Evolutionary conservation across 2,113 vertebrate species (phyloP).

Genomic region (Poeciliopsis occidentalis): DNA sequence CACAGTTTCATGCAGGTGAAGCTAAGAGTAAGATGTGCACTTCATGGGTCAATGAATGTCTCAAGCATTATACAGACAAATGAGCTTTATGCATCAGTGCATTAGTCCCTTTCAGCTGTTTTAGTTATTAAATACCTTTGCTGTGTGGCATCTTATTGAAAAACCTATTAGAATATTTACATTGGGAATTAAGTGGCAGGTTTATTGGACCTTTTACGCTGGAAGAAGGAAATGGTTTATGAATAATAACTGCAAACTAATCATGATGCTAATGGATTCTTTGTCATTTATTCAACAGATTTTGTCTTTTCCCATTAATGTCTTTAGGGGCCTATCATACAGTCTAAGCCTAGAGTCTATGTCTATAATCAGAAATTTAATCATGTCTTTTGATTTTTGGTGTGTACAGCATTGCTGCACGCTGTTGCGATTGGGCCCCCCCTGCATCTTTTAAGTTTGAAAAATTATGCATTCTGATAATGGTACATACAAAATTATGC

Average conservation of each 20-base stretch:
- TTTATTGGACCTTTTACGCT: neutral
- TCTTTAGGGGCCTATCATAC: too few species aligned
- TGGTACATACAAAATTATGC: too few species aligned
- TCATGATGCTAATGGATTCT: neutral
- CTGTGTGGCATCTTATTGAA: constrained; percentile 5
- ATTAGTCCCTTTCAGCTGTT: constrained; percentile 23
- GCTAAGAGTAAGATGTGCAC: constrained; percentile 25
- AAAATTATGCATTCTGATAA: too few species aligned
- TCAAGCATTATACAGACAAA: constrained; percentile 30
- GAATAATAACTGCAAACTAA: neutral
- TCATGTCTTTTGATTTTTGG: too few species aligned
- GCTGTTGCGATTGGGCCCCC: too few species aligned
- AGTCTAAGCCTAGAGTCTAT: too few species aligned
- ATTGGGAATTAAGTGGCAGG: neutral
- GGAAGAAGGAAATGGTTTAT: neutral
- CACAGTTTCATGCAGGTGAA: constrained; percentile 23
- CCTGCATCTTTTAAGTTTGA: too few species aligned
- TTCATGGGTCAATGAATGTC: constrained; percentile 36
- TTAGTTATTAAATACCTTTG: constrained; percentile 32
- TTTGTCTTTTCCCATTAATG: too few species aligned
- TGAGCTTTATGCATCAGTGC: constrained; percentile 35
- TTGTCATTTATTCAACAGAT: too few species aligned
- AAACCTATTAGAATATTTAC: constrained; percentile 1
- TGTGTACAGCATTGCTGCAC: too few species aligned
- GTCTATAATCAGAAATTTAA: too few species aligned